Conservation (phyloP, 2,888 invertebrate species). For the Polyommatus icarus region DNA sequence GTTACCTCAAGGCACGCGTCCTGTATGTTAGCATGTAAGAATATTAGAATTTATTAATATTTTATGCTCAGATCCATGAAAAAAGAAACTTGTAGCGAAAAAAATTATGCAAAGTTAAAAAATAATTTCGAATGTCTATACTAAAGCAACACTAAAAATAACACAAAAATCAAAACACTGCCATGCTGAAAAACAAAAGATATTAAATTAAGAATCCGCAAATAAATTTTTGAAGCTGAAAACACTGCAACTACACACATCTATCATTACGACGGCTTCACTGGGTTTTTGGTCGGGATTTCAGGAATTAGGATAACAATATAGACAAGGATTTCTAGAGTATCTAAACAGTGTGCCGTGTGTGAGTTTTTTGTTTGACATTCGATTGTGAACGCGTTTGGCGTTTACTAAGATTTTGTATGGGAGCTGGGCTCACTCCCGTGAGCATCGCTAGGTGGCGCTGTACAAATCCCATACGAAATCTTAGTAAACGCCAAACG, state of each 20-base stretch:
- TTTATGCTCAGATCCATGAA: neutral
- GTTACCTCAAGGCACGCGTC: conserved; percentile 78
- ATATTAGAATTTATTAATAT: conserved; percentile 44
- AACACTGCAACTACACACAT: conserved; percentile 34
- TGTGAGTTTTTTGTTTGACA: too few relatives aligned
- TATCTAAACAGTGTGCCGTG: too few relatives aligned
- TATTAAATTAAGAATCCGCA: conserved; percentile 35
- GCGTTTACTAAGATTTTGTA: too few relatives aligned
- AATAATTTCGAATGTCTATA: neutral
- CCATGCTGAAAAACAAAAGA: conserved; percentile 39
- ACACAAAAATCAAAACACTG: neutral
- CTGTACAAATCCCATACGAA: too few relatives aligned
- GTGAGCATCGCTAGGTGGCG: too few relatives aligned
- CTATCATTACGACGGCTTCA: neutral
- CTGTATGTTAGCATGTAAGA: conserved; percentile 60
- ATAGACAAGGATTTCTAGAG: too few relatives aligned
- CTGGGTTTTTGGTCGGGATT: neutral
- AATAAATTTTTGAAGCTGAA: conserved; percentile 34
- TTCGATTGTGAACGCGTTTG: too few relatives aligned
- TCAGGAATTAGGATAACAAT: too few relatives aligned
- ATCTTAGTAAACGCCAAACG: too few relatives aligned
- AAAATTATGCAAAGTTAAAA: neutral
- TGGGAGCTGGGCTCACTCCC: too few relatives aligned
- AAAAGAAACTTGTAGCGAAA: neutral
- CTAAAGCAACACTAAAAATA: neutral